Evolutionary conservation across 1,140 invertebrate species (phyloP).

Genomic region (Tachypleus tridentatus): DNA sequence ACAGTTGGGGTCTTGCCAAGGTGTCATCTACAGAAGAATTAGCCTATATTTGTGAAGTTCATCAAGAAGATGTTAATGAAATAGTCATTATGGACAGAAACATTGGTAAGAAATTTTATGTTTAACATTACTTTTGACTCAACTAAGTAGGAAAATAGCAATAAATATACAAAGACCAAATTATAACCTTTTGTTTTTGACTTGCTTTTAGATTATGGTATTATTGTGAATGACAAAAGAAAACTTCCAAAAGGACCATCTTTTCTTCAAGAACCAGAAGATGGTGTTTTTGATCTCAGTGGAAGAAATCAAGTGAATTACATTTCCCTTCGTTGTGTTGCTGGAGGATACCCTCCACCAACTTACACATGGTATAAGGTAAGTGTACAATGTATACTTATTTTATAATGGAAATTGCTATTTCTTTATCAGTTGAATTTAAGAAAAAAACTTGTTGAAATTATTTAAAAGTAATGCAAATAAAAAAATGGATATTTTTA

Average conservation of each 20-base stretch:
- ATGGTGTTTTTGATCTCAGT: constrained; percentile 70
- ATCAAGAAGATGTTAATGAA: constrained; percentile 29
- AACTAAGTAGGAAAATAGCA: too few relatives aligned
- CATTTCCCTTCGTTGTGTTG: constrained; percentile 65
- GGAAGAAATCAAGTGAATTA: constrained; percentile 54
- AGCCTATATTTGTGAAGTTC: constrained; percentile 81
- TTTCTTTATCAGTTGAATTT: too few relatives aligned
- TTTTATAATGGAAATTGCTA: too few relatives aligned
- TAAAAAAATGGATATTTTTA: too few relatives aligned
- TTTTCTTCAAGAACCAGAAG: constrained; percentile 70
- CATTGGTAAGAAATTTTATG: constrained; percentile 21
- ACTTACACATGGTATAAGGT: constrained; percentile 77
- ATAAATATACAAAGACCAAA: too few relatives aligned
- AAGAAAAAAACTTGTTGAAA: too few relatives aligned
- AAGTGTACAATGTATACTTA: neutral
- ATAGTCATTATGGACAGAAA: constrained; percentile 27
- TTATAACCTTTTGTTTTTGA: too few relatives aligned
- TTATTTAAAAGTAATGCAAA: too few relatives aligned
- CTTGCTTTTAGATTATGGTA: constrained; percentile 54
- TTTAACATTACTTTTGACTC: too few relatives aligned
- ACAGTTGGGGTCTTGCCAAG: constrained; percentile 70
- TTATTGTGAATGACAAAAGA: constrained; percentile 55
- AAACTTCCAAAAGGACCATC: constrained; percentile 72
- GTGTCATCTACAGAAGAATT: constrained; percentile 59
- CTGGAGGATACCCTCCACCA: constrained; percentile 77